A percentile compares a stretch with the other conserved stretches of the same genome.
phyloP scores from a whole-genome alignment of 92 coral and sea anemone genomes.

The Parazoanthus swiftii region DNA sequence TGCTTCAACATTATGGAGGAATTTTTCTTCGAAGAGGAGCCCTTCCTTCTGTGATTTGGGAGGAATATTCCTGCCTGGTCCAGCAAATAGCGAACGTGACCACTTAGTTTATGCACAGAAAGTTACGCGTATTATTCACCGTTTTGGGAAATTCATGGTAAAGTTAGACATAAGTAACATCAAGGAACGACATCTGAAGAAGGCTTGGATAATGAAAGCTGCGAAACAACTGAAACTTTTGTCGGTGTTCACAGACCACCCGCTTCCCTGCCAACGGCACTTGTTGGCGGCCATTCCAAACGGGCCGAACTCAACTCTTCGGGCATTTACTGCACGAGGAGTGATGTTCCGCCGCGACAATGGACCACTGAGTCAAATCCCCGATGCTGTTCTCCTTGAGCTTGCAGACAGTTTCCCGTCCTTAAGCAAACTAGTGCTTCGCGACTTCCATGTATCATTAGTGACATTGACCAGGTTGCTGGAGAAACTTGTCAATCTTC shows the following conservation, averaged over 20 bases:
- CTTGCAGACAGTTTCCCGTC: slow-evolving; percentile 56
- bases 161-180: slow-evolving; percentile 52
- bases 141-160: slow-evolving; percentile 58
- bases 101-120: slow-evolving; percentile 46
- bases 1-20: slow-evolving; percentile 58
- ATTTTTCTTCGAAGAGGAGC: slow-evolving; percentile 40
- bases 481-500: slow-evolving; percentile 45
- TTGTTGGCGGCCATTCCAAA: slow-evolving; percentile 48
- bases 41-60: background rate
- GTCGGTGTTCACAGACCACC: slow-evolving; percentile 7
- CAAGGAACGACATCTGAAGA: slow-evolving; percentile 47
- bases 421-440: slow-evolving; percentile 44
- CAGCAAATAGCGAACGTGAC: slow-evolving; percentile 31
- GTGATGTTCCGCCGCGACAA: slow-evolving; percentile 45
- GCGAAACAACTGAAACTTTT: slow-evolving; percentile 48
- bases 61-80: slow-evolving; percentile 22
- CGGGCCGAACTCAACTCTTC: slow-evolving; percentile 38
- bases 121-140: slow-evolving; percentile 54
- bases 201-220: slow-evolving; percentile 49
- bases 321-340: slow-evolving; percentile 62
- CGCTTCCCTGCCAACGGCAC: slow-evolving; percentile 54
- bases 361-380: slow-evolving; percentile 52
- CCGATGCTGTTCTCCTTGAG: slow-evolving; percentile 57
- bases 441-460: slow-evolving; percentile 53
- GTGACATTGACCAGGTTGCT: slow-evolving; percentile 43